Evolutionary conservation across 2,113 vertebrate species (phyloP).

Genomic region (Xiphophorus maculatus): DNA sequence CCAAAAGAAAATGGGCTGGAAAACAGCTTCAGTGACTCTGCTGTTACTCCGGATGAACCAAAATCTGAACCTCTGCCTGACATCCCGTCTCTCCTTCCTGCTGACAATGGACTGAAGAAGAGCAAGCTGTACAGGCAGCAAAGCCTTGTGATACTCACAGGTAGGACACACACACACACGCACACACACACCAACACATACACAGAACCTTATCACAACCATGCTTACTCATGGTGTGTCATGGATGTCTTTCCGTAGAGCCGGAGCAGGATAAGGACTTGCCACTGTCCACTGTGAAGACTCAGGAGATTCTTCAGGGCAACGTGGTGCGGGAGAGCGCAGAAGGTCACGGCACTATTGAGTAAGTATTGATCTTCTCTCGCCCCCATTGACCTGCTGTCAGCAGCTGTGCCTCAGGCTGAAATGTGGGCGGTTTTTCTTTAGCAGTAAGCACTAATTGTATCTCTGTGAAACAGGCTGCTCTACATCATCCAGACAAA

Average conservation of each 20-base stretch:
- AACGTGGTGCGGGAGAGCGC: slow-evolving; percentile 85
- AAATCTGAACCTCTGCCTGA: slow-evolving; percentile 71
- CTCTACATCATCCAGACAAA: neutral
- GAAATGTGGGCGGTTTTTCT: slow-evolving; percentile 31
- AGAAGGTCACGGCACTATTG: slow-evolving; percentile 89
- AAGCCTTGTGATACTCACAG: slow-evolving; percentile 78
- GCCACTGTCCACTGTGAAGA: slow-evolving; percentile 85
- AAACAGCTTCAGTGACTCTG: slow-evolving; percentile 54
- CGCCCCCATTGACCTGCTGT: slow-evolving; percentile 21
- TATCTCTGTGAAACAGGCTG: slow-evolving; percentile 1
- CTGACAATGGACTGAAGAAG: slow-evolving; percentile 58
- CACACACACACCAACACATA: slow-evolving; percentile 3
- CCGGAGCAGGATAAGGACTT: slow-evolving; percentile 70
- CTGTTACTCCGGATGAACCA: slow-evolving; percentile 66
- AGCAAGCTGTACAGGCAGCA: slow-evolving; percentile 66
- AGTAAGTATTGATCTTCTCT: slow-evolving; percentile 82
- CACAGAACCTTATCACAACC: neutral
- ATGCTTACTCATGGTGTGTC: slow-evolving; percentile 15
- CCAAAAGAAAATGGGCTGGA: slow-evolving; percentile 60
- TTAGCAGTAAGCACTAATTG: neutral
- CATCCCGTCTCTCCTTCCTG: slow-evolving; percentile 41
- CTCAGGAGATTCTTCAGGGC: slow-evolving; percentile 87
- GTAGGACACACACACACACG: slow-evolving; percentile 47
- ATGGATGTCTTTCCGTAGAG: slow-evolving; percentile 59
- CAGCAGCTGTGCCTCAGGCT: slow-evolving; percentile 21